phyloP scores from a whole-genome alignment of 1,140 invertebrate species.

The Triops longicaudatus region DNA sequence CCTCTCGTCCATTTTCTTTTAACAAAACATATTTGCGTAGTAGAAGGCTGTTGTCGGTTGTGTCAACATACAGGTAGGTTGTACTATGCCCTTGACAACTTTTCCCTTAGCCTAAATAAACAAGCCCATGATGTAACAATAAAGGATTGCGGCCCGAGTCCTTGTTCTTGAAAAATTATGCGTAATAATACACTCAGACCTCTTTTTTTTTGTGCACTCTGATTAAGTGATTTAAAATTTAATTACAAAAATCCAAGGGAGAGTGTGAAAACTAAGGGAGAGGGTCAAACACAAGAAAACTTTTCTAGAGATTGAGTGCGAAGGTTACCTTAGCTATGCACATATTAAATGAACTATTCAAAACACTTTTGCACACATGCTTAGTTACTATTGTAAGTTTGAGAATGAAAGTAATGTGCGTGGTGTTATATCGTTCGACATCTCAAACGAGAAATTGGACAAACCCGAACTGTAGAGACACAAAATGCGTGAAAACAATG shows the following conservation, averaged over 20 bases:
- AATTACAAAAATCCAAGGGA: not conserved
- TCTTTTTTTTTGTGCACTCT: too few relatives aligned
- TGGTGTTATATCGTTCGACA: not conserved
- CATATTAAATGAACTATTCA: not conserved
- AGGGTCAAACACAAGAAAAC: not conserved
- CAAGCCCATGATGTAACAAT: too few relatives aligned
- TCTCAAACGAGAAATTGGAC: constrained; percentile 31
- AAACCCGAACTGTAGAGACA: not conserved
- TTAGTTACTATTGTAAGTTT: not conserved
- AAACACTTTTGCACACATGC: not conserved
- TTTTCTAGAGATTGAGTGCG: not conserved
- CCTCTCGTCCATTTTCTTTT: too few relatives aligned
- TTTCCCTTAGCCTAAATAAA: too few relatives aligned
- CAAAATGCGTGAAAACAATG: not conserved
- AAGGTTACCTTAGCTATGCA: not conserved
- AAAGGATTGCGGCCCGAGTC: too few relatives aligned
- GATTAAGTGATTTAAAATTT: too few relatives aligned
- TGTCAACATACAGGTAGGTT: too few relatives aligned
- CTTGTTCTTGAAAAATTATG: too few relatives aligned
- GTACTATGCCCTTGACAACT: too few relatives aligned
- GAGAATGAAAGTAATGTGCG: not conserved
- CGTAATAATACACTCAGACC: too few relatives aligned
- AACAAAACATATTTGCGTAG: not conserved
- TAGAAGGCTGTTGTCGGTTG: not conserved
- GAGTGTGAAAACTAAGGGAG: not conserved